Evolutionary conservation across 2,113 vertebrate genomes (phyloP).

Genomic region (Dasyornis broadbenti): DNA sequence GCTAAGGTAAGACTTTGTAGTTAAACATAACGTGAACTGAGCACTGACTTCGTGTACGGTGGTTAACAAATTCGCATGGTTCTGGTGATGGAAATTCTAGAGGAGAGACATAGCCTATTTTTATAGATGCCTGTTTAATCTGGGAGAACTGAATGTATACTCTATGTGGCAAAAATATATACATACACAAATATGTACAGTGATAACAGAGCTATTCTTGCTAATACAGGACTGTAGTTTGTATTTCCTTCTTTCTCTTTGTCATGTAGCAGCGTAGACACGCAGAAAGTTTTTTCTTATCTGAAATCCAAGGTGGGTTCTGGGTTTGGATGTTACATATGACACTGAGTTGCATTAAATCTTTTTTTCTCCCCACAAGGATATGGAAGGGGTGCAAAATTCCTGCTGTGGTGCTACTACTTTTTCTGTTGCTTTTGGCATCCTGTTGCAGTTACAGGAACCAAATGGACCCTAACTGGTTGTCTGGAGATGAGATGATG

Average conservation of each 20-base stretch:
- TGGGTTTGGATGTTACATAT: not conserved
- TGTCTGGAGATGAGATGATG: not conserved
- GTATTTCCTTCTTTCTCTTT: not conserved
- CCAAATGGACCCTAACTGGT: not conserved
- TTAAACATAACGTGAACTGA: not conserved
- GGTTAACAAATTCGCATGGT: not conserved
- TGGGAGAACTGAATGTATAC: slow-evolving; percentile 28
- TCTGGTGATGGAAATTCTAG: not conserved
- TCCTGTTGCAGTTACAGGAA: not conserved
- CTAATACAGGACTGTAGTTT: slow-evolving; percentile 13
- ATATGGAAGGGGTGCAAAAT: not conserved
- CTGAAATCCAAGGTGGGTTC: not conserved
- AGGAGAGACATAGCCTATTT: not conserved
- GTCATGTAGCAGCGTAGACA: not conserved
- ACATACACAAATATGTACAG: not conserved
- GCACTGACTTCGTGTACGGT: not conserved
- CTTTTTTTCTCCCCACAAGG: not conserved
- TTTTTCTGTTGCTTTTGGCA: not conserved
- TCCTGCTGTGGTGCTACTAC: slow-evolving; percentile 26
- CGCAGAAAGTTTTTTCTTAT: not conserved
- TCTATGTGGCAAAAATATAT: slow-evolving; percentile 17
- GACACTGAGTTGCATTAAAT: not conserved
- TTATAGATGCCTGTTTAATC: not conserved
- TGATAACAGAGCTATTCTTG: slow-evolving; percentile 43
- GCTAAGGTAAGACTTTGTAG: not conserved